Conservation (phyloP, 2,113 vertebrate species). For the Crypturellus undulatus region DNA sequence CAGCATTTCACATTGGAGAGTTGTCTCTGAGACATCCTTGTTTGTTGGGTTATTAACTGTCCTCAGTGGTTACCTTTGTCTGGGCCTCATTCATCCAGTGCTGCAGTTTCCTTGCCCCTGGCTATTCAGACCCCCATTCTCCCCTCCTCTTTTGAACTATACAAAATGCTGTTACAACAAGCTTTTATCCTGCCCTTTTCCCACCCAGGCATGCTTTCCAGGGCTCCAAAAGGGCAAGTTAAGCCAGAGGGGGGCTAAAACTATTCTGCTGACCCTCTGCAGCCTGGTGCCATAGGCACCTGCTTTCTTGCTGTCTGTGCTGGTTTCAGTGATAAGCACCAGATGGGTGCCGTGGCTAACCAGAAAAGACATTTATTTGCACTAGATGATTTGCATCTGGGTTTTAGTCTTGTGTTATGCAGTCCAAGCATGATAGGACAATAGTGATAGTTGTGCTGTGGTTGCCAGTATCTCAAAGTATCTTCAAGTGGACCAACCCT, state of each 20-base stretch:
- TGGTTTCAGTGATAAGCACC: not conserved
- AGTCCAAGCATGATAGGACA: not conserved
- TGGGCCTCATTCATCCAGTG: not conserved
- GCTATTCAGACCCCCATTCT: not conserved
- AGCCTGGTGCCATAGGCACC: not conserved
- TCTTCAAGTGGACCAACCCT: not conserved
- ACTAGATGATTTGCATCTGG: not conserved
- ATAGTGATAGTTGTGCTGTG: not conserved
- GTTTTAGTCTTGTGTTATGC: not conserved
- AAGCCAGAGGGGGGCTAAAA: not conserved
- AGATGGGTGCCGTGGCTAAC: not conserved
- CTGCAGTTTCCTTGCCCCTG: slow-evolving; percentile 6
- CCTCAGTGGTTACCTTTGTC: not conserved
- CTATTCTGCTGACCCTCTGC: not conserved
- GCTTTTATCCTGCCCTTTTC: not conserved
- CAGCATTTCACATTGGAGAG: not conserved
- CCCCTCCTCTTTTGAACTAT: not conserved
- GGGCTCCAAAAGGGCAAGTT: not conserved
- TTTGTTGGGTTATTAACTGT: not conserved
- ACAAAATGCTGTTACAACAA: not conserved
- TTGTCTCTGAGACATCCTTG: not conserved
- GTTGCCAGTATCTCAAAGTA: not conserved
- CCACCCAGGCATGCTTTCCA: not conserved
- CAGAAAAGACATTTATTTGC: not conserved
- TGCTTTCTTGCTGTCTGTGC: not conserved